A percentile compares a stretch with the other conserved stretches of the same genome.
phyloP scores from a whole-genome alignment of 2,888 invertebrate genomes.

The Lapara coniferarum region DNA sequence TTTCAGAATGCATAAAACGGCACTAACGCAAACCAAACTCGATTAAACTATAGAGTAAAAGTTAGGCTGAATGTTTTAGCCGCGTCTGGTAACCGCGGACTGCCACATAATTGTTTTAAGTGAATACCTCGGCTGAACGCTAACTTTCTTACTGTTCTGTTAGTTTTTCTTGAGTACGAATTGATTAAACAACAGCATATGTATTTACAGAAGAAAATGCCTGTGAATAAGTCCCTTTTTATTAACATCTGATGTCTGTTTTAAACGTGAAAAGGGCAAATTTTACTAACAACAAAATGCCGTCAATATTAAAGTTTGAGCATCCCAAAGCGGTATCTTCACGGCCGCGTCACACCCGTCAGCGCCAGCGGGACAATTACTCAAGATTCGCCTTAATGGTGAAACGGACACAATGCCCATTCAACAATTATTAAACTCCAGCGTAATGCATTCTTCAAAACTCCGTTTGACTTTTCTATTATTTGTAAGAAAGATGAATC shows the following conservation, averaged over 20 bases:
- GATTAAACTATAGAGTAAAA: constrained; percentile 14
- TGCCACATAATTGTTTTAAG: constrained; percentile 17
- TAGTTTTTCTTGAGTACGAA: not conserved
- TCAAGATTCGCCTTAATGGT: constrained; percentile 35
- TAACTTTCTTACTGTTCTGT: not conserved
- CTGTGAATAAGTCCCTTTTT: no score
- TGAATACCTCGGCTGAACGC: not conserved
- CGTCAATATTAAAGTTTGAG: not conserved
- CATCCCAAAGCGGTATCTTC: not conserved
- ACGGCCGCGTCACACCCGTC: not conserved
- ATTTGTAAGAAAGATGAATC: not conserved
- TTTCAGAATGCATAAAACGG: not conserved
- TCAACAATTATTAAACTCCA: constrained; percentile 32
- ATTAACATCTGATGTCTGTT: no score
- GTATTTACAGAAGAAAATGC: no score
- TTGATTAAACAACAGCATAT: not conserved
- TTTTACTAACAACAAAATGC: not conserved
- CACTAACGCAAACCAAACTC: constrained; percentile 4
- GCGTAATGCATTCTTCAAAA: constrained; percentile 27
- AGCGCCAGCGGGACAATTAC: constrained; percentile 35
- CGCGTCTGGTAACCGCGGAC: not conserved
- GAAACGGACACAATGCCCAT: constrained; percentile 32
- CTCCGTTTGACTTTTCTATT: constrained; percentile 28
- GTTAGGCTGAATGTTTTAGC: constrained; percentile 14
- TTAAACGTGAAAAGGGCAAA: no score